Percentiles rank a stretch among this genome's conserved stretches.
Evolutionary conservation across 2,888 invertebrate genomes (phyloP).

Genomic region (Venusia cambrica): DNA sequence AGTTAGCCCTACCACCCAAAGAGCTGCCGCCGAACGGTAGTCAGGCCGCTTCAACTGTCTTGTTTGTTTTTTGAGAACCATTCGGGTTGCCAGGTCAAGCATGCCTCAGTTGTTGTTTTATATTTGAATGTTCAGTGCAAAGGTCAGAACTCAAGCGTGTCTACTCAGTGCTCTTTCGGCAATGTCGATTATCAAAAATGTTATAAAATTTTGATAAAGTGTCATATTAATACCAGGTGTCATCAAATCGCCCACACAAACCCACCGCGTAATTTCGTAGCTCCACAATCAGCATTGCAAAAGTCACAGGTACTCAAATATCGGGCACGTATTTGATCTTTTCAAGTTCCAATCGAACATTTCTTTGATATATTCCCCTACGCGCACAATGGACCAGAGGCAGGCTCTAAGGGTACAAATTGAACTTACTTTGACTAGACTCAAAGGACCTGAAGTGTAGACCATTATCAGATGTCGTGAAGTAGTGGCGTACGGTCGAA

Average conservation of each 20-base stretch:
- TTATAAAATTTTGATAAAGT: no score
- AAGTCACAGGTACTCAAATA: constrained; percentile 55
- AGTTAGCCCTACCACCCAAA: constrained; percentile 71
- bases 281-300: constrained; percentile 37
- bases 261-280: constrained; percentile 17
- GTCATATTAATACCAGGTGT: no score
- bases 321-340: constrained; percentile 66
- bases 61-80: constrained; percentile 50
- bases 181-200: no score
- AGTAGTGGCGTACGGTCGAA: constrained; percentile 37
- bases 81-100: constrained; percentile 42
- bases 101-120: constrained; percentile 1
- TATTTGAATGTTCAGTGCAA: no score
- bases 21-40: constrained; percentile 66
- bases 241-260: neutral
- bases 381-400: constrained; percentile 52
- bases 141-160: no score
- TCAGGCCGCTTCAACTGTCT: constrained; percentile 49
- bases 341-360: constrained; percentile 69
- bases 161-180: no score
- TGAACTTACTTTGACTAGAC: constrained; percentile 57
- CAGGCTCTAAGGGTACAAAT: constrained; percentile 46
- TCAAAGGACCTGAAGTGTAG: constrained; percentile 37
- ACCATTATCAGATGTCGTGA: constrained; percentile 38
- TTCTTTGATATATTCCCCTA: constrained; percentile 70